Conservation (phyloP, 2,113 vertebrate genomes). For the Ctenomys sociabilis region DNA sequence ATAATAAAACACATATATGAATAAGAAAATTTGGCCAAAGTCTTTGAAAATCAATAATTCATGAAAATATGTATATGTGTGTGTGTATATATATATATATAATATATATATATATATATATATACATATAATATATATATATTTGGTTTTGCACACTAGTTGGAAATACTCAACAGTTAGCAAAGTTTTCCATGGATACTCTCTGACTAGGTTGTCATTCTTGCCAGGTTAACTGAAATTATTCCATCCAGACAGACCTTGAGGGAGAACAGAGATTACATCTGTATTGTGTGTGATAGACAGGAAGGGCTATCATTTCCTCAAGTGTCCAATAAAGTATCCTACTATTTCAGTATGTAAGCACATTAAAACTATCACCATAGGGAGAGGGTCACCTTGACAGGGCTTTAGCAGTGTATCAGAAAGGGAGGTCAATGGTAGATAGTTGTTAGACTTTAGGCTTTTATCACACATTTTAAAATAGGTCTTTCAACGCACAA, state of each 20-base stretch:
- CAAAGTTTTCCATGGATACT: neutral
- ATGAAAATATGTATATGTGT: no score
- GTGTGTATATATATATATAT: no score
- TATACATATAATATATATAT: no score
- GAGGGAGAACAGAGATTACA: neutral
- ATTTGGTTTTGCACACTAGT: neutral
- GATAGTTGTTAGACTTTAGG: neutral
- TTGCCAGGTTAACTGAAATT: neutral
- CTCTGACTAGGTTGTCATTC: neutral
- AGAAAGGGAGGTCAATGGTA: neutral
- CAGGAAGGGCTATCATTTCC: neutral
- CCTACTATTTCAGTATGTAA: neutral
- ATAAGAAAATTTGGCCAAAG: neutral
- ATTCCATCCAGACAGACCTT: neutral
- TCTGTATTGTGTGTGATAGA: neutral
- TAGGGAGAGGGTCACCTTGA: neutral
- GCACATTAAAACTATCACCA: neutral
- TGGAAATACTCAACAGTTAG: neutral
- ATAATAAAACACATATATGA: neutral
- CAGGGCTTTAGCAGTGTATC: neutral
- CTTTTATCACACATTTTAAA: neutral
- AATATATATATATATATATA: no score
- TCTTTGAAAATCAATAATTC: slow-evolving; percentile 10
- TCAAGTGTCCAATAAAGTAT: neutral
- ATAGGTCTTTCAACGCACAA: neutral